These are phyloP conservation scores for Aviceda cuculoides DNA, from an alignment of 2,797 vertebrate genomes.

Conservation along the genomic window DNA sequence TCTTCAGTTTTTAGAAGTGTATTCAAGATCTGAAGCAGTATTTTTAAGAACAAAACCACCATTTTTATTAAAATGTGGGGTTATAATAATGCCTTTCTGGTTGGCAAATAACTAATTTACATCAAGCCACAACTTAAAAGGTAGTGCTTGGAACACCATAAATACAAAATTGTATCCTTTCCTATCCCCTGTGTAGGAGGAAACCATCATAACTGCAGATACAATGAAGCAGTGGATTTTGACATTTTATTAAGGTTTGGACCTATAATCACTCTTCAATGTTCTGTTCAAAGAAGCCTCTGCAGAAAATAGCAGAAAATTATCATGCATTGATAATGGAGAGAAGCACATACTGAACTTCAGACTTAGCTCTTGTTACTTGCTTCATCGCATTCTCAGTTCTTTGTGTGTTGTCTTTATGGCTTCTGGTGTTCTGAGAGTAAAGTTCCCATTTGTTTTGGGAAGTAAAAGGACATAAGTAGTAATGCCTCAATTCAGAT, in stretches of 20 bases:
- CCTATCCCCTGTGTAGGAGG: conserved; percentile 1
- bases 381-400: neutral
- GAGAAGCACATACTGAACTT: neutral
- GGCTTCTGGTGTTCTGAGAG: neutral
- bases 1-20: neutral
- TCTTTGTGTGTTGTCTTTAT: conserved; percentile 11
- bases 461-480: neutral
- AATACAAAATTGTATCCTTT: conserved; percentile 25
- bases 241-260: conserved; percentile 53
- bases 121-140: conserved; percentile 12
- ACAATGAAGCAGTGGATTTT: conserved; percentile 32
- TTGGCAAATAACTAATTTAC: conserved; percentile 13
- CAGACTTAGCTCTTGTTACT: neutral
- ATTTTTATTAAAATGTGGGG: neutral
- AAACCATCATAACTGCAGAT: conserved; percentile 20
- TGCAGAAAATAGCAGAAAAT: conserved; percentile 53
- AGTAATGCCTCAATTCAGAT: neutral
- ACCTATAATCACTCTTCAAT: conserved; percentile 1
- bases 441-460: neutral
- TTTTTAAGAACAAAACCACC: neutral
- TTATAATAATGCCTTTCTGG: neutral
- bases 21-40: neutral
- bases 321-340: neutral
- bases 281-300: conserved; percentile 35
- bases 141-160: neutral